phyloP scores from a whole-genome alignment of 1,140 invertebrate genomes.

The Phymorhynchus buccinoides region DNA sequence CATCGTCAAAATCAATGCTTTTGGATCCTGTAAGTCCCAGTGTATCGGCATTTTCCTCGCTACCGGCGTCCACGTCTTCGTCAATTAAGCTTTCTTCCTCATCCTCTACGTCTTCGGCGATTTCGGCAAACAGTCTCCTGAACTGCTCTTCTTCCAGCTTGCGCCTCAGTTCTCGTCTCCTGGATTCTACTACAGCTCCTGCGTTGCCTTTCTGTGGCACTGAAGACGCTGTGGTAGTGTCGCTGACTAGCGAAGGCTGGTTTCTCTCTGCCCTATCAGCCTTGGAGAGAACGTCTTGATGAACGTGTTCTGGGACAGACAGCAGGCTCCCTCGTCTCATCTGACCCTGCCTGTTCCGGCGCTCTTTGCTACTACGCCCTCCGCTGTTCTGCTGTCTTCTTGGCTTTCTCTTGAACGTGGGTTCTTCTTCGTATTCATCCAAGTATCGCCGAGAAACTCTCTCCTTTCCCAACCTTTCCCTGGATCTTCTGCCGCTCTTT shows the following conservation, averaged over 20 bases:
- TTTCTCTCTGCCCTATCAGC: background rate
- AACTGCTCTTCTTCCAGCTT: background rate
- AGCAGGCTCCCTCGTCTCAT: background rate
- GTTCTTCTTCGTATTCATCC: background rate
- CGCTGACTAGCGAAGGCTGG: background rate
- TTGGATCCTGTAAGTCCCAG: background rate
- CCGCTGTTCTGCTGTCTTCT: constrained; percentile 2
- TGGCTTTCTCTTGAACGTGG: background rate
- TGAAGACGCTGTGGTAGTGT: background rate
- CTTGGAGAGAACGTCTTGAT: background rate
- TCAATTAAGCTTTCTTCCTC: background rate
- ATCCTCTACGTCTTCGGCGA: background rate
- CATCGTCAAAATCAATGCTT: background rate
- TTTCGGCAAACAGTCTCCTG: background rate
- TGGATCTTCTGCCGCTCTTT: background rate
- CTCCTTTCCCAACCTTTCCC: background rate
- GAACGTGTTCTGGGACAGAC: background rate
- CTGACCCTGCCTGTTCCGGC: background rate
- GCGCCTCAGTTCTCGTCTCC: background rate
- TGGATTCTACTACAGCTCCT: background rate
- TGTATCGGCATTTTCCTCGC: background rate
- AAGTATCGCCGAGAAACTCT: background rate
- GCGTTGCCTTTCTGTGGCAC: too few relatives aligned
- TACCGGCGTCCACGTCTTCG: constrained; percentile 4
- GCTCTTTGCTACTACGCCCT: background rate